Conservation (phyloP, 2,113 vertebrate genomes). For the pig (Sus scrofa) region DNA sequence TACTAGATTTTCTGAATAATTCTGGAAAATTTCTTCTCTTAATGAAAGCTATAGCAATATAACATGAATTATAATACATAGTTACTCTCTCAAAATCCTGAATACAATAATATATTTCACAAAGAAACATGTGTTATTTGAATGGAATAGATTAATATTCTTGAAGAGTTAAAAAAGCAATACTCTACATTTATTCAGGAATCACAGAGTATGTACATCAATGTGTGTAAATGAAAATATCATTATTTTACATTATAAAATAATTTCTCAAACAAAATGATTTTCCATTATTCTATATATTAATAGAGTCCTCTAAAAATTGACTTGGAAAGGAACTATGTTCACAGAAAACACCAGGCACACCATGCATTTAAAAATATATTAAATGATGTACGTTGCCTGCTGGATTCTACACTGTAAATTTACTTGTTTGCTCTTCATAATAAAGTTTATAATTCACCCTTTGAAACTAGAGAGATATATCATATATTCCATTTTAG, state of each 20-base stretch:
- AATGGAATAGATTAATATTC: neutral
- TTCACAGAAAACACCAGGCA: neutral
- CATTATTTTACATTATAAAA: neutral
- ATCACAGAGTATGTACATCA: neutral
- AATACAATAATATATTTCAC: neutral
- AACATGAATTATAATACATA: neutral
- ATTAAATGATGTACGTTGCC: neutral
- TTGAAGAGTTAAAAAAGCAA: neutral
- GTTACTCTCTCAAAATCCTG: neutral
- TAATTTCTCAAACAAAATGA: neutral
- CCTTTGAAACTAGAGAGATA: neutral
- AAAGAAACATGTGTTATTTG: neutral
- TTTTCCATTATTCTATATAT: neutral
- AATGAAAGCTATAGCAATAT: neutral
- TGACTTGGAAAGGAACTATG: neutral
- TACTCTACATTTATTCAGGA: neutral
- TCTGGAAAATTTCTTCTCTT: neutral
- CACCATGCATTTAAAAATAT: neutral
- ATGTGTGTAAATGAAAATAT: neutral
- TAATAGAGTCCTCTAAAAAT: neutral
- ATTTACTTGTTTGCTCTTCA: neutral
- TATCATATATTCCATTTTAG: neutral
- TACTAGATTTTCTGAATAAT: neutral
- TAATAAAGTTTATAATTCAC: neutral
- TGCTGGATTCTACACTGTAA: neutral